Evolutionary conservation across 2,113 vertebrate genomes (phyloP).

Genomic region (Chrysemys picta): DNA sequence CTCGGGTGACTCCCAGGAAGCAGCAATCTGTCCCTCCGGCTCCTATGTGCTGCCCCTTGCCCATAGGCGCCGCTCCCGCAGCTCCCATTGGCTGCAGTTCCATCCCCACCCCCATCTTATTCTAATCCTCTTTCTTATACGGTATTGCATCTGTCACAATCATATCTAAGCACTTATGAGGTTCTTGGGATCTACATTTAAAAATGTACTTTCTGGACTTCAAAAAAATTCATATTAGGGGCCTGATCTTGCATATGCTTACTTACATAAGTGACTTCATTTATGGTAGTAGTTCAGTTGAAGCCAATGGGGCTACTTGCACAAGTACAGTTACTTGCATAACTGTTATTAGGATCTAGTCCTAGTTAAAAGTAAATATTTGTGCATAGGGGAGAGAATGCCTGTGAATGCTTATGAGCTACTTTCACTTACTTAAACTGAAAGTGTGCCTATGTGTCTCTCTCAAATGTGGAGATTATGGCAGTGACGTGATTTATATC

Average conservation of each 20-base stretch:
- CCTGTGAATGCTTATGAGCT: not conserved
- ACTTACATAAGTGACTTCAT: fast-evolving
- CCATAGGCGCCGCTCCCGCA: too few species aligned
- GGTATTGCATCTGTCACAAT: not conserved
- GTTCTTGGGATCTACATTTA: not conserved
- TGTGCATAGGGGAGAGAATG: not conserved
- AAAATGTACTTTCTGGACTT: not conserved
- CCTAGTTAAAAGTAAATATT: not conserved
- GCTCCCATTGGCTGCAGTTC: too few species aligned
- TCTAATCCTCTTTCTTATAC: not conserved
- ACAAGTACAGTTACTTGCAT: fast-evolving
- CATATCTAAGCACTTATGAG: fast-evolving
- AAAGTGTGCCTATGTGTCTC: fast-evolving
- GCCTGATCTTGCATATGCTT: fast-evolving
- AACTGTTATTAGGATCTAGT: not conserved
- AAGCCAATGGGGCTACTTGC: fast-evolving
- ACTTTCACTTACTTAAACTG: not conserved
- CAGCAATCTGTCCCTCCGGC: too few species aligned
- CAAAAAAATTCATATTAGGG: not conserved
- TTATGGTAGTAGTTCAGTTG: fast-evolving
- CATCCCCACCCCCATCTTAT: not conserved
- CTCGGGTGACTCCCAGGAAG: too few species aligned
- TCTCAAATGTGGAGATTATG: not conserved
- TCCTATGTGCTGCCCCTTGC: too few species aligned
- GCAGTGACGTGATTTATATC: too few species aligned